Base-by-base conservation (phyloP, 2,888 invertebrate species). In the Phrixothrix hirtus region DNA sequence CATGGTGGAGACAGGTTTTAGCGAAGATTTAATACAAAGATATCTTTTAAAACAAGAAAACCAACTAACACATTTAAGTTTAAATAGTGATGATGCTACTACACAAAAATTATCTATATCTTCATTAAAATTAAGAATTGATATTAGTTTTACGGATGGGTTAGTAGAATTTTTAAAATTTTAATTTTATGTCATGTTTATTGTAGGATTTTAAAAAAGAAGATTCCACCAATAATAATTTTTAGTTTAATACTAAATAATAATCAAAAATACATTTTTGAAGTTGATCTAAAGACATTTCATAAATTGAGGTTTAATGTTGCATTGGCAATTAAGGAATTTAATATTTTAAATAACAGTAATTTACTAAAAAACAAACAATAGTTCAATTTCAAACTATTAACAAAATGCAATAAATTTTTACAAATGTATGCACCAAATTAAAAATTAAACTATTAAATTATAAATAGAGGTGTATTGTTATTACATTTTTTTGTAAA, bases 61-160 rank as follows among this genome's bases (percentile, higher is more conserved):
- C 14, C 44, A 52, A 10, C 5, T 15, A 4, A 16, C 39, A 37
- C 44, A 29, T 44, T 27, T 29, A 13, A 17, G 38, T 39, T 35
- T 39, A 34, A 44, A 16, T 21, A 11, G 11, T 32, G 29, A 21
- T 39, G 13, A 39, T 11, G 17, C 15, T 16, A 41, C 26, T 36
- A 30, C 25, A 47, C 55, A 39, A 39, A 52, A 15, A 37, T 36
- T 46, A 21, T 36, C 35, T n/a, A n/a, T n/a, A n/a, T n/a, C n/a
- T 2, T 34, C 21, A 17, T 59, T 71, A 26, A 67, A 68, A 49
- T 71, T 71, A 70, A 66, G 67, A 62, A 66, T 74, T 48, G 72
- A 74, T 65, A 68, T 73, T 12, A 74, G 74, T 62, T 66, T 74
- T 60, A 57, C 60, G 41, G 63, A 65, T 54, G 70, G 68, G 72